A percentile compares a stretch with the other conserved stretches of the same genome.
These are phyloP conservation scores for Campylomormyrus numenius DNA, from an alignment of 2,113 vertebrate species.

Conservation along the genomic window DNA sequence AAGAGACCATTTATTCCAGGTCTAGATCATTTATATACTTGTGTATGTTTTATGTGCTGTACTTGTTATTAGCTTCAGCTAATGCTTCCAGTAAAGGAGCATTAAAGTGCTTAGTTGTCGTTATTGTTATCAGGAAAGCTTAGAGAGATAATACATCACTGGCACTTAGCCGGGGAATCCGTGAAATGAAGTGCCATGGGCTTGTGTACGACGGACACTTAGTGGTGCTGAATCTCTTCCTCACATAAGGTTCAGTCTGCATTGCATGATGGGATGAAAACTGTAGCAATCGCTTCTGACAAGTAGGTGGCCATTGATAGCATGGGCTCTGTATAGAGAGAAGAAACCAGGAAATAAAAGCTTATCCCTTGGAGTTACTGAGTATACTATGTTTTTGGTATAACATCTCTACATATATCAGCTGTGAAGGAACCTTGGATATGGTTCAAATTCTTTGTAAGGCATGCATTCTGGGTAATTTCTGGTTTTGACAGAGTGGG, in stretches of 20 bases:
- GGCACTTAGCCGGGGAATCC: conserved; percentile 31
- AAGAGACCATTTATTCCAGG: background rate
- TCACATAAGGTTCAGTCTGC: conserved; percentile 18
- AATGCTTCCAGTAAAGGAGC: conserved; percentile 34
- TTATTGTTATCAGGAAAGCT: conserved; percentile 32
- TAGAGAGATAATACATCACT: conserved; percentile 32
- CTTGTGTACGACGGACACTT: conserved; percentile 32
- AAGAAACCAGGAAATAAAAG: conserved; percentile 6
- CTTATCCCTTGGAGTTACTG: background rate
- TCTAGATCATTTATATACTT: conserved; percentile 11
- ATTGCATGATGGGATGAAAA: conserved; percentile 30
- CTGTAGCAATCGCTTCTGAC: conserved; percentile 20
- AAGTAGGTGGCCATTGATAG: conserved; percentile 28
- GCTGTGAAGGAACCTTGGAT: background rate
- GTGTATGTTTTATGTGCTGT: conserved; percentile 20
- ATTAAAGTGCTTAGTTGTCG: conserved; percentile 32
- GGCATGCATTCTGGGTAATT: background rate
- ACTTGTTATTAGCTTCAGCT: conserved; percentile 23
- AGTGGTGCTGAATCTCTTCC: conserved; percentile 32
- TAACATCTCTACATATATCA: background rate
- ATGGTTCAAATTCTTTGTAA: background rate
- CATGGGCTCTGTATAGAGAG: conserved; percentile 14
- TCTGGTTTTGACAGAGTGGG: background rate
- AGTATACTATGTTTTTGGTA: background rate
- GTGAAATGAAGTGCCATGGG: conserved; percentile 37